phyloP scores from a whole-genome alignment of 2,888 invertebrate genomes.

The Pachydiplax longipennis region DNA sequence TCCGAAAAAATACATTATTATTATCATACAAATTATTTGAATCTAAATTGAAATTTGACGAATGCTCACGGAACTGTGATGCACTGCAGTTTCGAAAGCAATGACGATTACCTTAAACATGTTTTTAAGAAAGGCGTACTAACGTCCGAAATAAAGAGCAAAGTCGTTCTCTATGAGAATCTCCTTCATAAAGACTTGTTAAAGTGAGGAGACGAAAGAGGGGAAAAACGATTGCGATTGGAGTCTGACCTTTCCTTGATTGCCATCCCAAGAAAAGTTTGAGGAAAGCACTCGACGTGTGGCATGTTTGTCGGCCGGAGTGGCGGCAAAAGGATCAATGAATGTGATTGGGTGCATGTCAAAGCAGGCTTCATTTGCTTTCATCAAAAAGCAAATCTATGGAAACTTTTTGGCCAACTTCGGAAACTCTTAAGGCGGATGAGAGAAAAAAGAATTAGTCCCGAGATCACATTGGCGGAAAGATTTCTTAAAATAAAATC shows the following conservation, averaged over 20 bases:
- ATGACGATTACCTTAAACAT: no score
- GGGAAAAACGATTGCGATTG: no score
- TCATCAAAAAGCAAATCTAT: background rate
- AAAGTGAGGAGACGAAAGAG: no score
- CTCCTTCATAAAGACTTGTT: no score
- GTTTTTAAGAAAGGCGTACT: no score
- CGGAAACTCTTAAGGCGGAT: background rate
- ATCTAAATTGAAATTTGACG: no score
- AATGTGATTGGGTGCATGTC: conserved; percentile 1
- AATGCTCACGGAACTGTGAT: no score
- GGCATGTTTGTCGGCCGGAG: background rate
- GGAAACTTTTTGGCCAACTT: background rate
- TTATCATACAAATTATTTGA: no score
- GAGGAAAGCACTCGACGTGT: background rate
- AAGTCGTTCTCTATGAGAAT: no score
- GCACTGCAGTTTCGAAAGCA: no score
- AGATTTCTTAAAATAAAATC: background rate
- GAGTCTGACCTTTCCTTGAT: background rate
- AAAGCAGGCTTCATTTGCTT: conserved; percentile 19
- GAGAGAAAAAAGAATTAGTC: background rate
- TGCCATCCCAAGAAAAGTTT: background rate
- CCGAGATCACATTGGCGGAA: background rate
- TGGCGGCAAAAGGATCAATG: background rate
- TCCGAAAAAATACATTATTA: no score
- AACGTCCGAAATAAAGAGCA: no score